Base-by-base conservation (phyloP, 2,113 vertebrate genomes). In the Corydoras sp. region DNA sequence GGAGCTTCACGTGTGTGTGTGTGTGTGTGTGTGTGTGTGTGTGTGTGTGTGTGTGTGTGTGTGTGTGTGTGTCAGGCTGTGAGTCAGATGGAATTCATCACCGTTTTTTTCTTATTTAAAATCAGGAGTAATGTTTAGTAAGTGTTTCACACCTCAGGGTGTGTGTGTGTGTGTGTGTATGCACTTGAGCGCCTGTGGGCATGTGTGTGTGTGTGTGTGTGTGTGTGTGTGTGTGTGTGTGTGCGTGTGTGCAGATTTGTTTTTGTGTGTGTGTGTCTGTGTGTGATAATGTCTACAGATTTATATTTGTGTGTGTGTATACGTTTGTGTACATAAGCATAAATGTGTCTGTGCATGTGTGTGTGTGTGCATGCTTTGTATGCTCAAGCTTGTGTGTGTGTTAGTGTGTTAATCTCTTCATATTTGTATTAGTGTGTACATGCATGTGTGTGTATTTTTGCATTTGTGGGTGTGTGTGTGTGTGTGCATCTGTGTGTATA, bases 101-200 rank as follows among this genome's bases (percentile, higher is more conserved):
- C n/a, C 11, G 18, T 24, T 24, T 1, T 18, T 6, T 10, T 18
- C 0, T 24, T 6, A 11, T 15, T 43, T n/a, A 7, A 18, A 74
- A 13, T 18, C 30, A 49, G 5, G 9, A 10, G 9, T 32, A 3
- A 35, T 49, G 13, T 43, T 65, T 18, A 10, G 13, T 31, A 13
- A 30, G n/a, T 58, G 32, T 29, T 66, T 73, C 56, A 73, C 11
- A 13, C 9, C 10, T 43, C 8, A n/a, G 69, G 30, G 32, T 62
- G 30, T 43, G 70, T 43, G 32, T 62, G 32, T 10, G 32, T 2
- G 35, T 2, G 35, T 2, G 32, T 35, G 32, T 35, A 6, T 35
- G 35, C 7, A 8, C 35, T 43, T 43, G 7, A 43, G 35, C 35
- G 35, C 35, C 35, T 43, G 35, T 43, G 7, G 4, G 35, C 35